A percentile compares a stretch with the other conserved stretches of the same genome.
These are phyloP conservation scores for Podarcis cretensis DNA, from an alignment of 2,113 vertebrate genomes.

Conservation along the genomic window DNA sequence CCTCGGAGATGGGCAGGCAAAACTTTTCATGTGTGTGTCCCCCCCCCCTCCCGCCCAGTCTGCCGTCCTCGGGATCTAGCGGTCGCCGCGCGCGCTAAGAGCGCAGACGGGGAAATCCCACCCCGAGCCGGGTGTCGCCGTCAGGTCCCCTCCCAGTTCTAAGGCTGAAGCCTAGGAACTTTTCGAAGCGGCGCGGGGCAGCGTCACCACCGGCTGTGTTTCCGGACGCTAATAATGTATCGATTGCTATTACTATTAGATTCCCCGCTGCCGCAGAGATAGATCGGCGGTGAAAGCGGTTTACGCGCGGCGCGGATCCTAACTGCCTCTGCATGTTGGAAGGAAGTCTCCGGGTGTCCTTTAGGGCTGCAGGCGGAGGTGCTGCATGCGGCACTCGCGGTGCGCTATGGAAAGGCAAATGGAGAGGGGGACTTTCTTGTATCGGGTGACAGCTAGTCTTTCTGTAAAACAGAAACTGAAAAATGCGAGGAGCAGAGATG, in stretches of 20 bases:
- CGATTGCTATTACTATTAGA: too few species aligned
- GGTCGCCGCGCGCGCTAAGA: not conserved
- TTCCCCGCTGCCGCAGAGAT: too few species aligned
- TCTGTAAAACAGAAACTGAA: not conserved
- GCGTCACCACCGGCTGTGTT: not conserved
- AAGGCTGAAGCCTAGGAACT: too few species aligned
- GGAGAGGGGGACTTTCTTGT: not conserved
- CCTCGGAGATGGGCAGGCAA: not conserved
- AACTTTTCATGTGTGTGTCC: not conserved
- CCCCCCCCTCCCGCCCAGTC: too few species aligned
- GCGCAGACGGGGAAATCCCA: not conserved
- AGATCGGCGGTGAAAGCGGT: not conserved
- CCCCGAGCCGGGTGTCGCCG: not conserved
- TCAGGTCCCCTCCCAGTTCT: not conserved
- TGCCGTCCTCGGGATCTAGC: not conserved
- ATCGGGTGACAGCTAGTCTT: not conserved
- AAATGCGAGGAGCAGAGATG: fast-evolving
- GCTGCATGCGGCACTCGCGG: too few species aligned
- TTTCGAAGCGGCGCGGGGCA: too few species aligned
- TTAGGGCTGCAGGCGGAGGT: too few species aligned
- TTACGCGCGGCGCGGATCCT: not conserved
- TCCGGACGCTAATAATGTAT: not conserved
- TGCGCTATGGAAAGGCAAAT: not conserved
- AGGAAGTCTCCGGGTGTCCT: not conserved
- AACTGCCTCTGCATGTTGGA: not conserved